phyloP scores from a whole-genome alignment of 2,113 vertebrate species.

The Strix aluco region DNA sequence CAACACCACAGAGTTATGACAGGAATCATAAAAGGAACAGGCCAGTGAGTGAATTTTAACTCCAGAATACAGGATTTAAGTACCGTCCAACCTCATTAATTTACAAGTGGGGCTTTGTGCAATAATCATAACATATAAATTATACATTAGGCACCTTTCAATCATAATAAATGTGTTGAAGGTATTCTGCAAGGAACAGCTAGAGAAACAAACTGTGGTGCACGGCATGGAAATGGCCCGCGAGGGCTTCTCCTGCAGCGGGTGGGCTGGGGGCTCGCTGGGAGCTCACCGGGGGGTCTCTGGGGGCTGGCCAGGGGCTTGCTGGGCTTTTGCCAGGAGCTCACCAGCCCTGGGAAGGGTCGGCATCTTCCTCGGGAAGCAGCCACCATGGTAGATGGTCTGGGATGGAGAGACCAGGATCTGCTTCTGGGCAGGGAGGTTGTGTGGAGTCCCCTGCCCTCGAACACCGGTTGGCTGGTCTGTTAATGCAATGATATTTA shows the following conservation, averaged over 20 bases:
- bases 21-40: neutral
- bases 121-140: neutral
- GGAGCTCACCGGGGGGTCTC: neutral
- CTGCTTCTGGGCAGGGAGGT: neutral
- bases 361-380: neutral
- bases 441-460: neutral
- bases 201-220: neutral
- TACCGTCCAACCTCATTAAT: neutral
- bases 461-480: neutral
- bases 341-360: neutral
- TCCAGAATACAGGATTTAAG: neutral
- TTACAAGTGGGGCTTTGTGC: neutral
- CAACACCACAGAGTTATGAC: neutral
- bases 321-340: neutral
- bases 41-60: neutral
- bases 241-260: neutral
- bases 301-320: neutral
- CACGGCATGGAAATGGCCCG: neutral
- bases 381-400: rapidly evolving
- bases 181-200: neutral
- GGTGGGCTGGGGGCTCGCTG: neutral
- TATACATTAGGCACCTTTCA: neutral
- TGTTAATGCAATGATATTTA: neutral
- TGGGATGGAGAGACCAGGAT: neutral
- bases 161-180: neutral